Evolutionary conservation across 1,140 invertebrate species (phyloP).

Genomic region (Meteorus sp.): DNA sequence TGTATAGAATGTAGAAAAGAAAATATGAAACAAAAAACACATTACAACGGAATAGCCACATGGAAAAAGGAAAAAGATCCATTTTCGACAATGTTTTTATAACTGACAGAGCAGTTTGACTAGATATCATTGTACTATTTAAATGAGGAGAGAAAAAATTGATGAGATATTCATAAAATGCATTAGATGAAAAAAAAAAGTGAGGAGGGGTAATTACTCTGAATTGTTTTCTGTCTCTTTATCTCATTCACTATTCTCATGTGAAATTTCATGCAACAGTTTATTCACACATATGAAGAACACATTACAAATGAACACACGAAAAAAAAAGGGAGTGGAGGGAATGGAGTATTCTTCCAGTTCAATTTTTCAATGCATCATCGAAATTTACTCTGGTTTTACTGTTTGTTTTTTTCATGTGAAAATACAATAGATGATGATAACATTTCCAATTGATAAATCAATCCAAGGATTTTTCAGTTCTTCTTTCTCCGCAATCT

Average conservation of each 20-base stretch:
- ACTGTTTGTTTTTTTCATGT: no score
- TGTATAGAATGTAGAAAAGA: slow-evolving; percentile 58
- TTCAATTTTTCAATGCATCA: no score
- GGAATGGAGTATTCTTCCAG: no score
- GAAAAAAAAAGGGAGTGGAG: background rate
- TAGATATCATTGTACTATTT: slow-evolving; percentile 46
- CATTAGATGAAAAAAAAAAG: slow-evolving; percentile 12
- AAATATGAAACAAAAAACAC: slow-evolving; percentile 10
- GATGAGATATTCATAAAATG: slow-evolving; percentile 37
- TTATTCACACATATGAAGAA: background rate
- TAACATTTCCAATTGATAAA: no score
- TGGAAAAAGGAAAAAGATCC: slow-evolving; percentile 50
- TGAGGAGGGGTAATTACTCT: background rate
- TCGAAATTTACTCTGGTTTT: no score
- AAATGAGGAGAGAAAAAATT: slow-evolving; percentile 39
- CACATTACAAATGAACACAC: background rate
- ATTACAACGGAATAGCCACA: slow-evolving; percentile 54
- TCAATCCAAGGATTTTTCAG: no score
- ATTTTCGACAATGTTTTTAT: slow-evolving; percentile 61
- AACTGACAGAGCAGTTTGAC: slow-evolving; percentile 55
- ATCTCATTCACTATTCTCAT: background rate
- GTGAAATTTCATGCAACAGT: slow-evolving; percentile 1
- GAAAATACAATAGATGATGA: no score
- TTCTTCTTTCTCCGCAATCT: no score
- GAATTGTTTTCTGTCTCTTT: slow-evolving; percentile 4